Evolutionary conservation across 2,797 vertebrate species (phyloP).

Genomic region (Alosa sapidissima): DNA sequence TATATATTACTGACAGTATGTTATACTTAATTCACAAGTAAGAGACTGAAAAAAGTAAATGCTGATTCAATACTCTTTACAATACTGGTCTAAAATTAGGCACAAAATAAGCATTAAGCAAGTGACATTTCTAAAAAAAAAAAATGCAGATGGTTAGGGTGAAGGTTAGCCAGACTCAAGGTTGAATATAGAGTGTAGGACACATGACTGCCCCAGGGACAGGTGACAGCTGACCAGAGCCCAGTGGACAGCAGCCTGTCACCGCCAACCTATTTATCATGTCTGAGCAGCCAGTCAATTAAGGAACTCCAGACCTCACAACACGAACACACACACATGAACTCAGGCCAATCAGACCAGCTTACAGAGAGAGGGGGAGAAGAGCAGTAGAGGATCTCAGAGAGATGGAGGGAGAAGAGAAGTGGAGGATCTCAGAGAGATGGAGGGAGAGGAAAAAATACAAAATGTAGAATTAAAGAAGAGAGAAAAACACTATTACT

Average conservation of each 20-base stretch:
- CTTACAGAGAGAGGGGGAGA: background rate
- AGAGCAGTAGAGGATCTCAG: background rate
- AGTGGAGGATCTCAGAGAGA: background rate
- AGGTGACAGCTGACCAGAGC: constrained; percentile 20
- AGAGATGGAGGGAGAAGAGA: background rate
- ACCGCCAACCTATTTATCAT: constrained; percentile 50
- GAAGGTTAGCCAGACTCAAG: background rate
- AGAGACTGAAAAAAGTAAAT: too few species aligned
- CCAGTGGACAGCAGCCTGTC: constrained; percentile 30
- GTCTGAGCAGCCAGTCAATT: constrained; percentile 41
- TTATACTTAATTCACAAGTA: too few species aligned
- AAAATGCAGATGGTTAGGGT: background rate
- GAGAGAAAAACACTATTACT: background rate
- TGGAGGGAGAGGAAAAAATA: background rate
- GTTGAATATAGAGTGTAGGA: background rate
- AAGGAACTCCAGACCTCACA: constrained; percentile 41
- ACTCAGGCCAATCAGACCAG: background rate
- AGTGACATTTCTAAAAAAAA: too few species aligned
- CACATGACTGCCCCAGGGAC: constrained; percentile 22
- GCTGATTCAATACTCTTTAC: too few species aligned
- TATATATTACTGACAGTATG: too few species aligned
- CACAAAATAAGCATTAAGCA: too few species aligned
- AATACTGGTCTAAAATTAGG: too few species aligned
- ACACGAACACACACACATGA: constrained; percentile 27
- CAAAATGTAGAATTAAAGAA: background rate